These are phyloP conservation scores for Myotis lucifugus DNA, from an alignment of 2,113 vertebrate species.

Conservation along the genomic window DNA sequence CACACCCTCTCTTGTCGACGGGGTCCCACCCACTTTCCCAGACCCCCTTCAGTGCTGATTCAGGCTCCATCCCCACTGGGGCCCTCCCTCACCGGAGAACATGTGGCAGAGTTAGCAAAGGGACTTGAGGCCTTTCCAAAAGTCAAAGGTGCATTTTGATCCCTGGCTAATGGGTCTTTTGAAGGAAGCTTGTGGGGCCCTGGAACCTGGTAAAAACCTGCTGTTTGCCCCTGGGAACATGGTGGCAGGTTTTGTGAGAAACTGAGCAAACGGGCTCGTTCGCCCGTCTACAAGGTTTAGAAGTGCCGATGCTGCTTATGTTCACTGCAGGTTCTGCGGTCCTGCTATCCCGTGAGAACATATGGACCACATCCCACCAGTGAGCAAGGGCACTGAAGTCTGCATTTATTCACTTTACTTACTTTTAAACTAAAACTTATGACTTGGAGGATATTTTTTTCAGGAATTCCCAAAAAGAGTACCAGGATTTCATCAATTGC, in stretches of 20 bases:
- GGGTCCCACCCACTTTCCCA: not conserved
- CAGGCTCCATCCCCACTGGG: not conserved
- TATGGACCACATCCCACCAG: not conserved
- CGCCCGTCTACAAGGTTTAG: not conserved
- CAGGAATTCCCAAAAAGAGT: not conserved
- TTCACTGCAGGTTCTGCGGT: fast-evolving
- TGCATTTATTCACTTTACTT: not conserved
- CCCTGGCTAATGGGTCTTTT: not conserved
- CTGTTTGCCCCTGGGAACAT: not conserved
- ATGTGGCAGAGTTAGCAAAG: not conserved
- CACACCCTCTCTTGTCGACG: fast-evolving
- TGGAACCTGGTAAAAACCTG: not conserved
- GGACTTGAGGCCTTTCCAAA: not conserved
- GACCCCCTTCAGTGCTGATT: not conserved
- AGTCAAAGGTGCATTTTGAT: too few relatives aligned
- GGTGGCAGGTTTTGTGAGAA: not conserved
- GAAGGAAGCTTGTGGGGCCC: not conserved
- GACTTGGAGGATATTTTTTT: not conserved
- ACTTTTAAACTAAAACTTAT: not conserved
- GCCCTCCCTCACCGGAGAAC: too few relatives aligned
- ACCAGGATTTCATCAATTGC: not conserved
- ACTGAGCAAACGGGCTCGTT: not conserved
- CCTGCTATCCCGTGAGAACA: fast-evolving
- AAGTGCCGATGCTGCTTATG: fast-evolving
- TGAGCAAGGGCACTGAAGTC: fast-evolving